Base-by-base conservation (phyloP, 2,113 vertebrate genomes). In the Phaetusa simplex region DNA sequence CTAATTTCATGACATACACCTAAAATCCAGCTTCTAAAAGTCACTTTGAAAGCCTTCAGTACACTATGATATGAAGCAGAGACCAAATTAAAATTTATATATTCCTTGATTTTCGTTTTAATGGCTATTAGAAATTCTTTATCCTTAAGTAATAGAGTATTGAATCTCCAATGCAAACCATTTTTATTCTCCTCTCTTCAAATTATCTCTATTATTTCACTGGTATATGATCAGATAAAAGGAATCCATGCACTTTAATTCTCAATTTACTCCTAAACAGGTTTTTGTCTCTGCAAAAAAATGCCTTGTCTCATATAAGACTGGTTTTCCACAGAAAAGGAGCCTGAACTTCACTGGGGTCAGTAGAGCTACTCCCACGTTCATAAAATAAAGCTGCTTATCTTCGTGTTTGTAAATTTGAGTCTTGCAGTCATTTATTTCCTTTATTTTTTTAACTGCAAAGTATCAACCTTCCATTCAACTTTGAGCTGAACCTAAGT, bases 61-160 rank as follows among this genome's bases (percentile, higher is more conserved):
- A 96, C 90, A 62, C 77, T 97, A 84, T 86, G 76, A 93, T 93
- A 88, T 70, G 93, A 97, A 96, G 66, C 64, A 97, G 87, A 96
- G 82, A 93, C 69, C 86, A 97, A 98, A 98, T 98, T 97, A 98
- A 98, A 98, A 98, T 98, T 94, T 96, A 98, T 98, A 91, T 98
- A 97, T 97, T 98, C 94, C 96, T 98, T 98, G 96, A 97, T 98
- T 98, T 98, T 97, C 32, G 11, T 97, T 97, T 96, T 97, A 98
- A 98, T 98, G 90, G 91, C 85, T 98, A 98, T 98, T 98, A 98
- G 96, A 97, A 97, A 98, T 98, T 97, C 97, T 97, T 98, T 98
- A 98, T 98, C 94, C 90, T 98, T 98, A 97, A 98, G 96, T 98
- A 98, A 98, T 97, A 97, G 94, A 94, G 94, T 97, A 97, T 95